A percentile compares a stretch with the other conserved stretches of the same genome.
phyloP scores from a whole-genome alignment of 2,113 vertebrate species.

The Chlamydotis undulata region DNA sequence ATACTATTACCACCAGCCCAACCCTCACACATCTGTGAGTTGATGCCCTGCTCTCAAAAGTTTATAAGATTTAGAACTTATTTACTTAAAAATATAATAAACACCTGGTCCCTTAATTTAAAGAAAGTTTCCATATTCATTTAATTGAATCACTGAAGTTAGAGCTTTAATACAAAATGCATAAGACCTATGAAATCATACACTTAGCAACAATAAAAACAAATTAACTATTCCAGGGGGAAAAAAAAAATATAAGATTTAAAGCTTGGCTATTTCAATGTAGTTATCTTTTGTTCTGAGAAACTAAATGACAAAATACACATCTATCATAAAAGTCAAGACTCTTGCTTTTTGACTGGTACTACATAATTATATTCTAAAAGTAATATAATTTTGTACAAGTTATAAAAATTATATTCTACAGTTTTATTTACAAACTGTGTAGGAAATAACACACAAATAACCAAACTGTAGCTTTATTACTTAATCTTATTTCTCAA shows the following conservation, averaged over 20 bases:
- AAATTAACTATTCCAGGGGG: not conserved
- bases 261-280: not conserved
- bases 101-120: not conserved
- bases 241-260: not conserved
- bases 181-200: not conserved
- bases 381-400: not conserved
- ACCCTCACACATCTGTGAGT: no score
- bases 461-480: not conserved
- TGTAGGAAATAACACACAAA: not conserved
- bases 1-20: not conserved
- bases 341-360: not conserved
- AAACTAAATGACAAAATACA: not conserved
- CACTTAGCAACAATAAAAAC: not conserved
- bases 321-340: not conserved
- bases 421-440: not conserved
- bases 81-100: not conserved
- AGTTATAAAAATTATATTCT: not conserved
- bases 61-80: not conserved
- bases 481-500: not conserved
- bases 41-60: not conserved
- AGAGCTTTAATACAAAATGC: not conserved
- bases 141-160: not conserved
- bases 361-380: not conserved
- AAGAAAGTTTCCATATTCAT: not conserved
- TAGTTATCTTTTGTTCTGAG: not conserved